Evolutionary conservation across 2,113 vertebrate genomes (phyloP), one percentile per base, ranked within the genome.

Genomic region (Bombycilla garrulus): DNA sequence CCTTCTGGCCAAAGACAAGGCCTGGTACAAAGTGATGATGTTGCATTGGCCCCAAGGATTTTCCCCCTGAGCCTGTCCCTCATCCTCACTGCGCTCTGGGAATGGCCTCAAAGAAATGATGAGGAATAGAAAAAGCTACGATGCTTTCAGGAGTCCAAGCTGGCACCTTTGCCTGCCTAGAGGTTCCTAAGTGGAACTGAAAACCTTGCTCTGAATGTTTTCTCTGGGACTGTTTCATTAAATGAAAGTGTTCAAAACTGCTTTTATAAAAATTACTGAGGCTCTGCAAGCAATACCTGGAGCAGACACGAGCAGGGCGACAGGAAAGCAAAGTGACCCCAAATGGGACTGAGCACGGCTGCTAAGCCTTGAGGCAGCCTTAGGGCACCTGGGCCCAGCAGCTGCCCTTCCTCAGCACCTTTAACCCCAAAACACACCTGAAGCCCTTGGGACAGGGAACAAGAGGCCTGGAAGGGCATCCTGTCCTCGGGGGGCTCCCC

Each of bases 171-270:
- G 5, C 38, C 28, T 69, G 88, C 79, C 33, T 31, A 35, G 54
- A 90, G 16, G 74, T 62, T 88, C 82, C 71, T 83, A 69, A 88
- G 53, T 22, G 35, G 50, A 70, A 12, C 0, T 57, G 54, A 65
- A 95, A 95, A 44, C 25, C 18, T 93, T 61, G 25, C 74, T 85
- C 58, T 71, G 23, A 80, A 73, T 95, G 82, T 94, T 97, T 97
- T 90, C 79, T 73, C 90, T 92, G 88, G 86, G 86, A 90, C 62
- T 3, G 24, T 61, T 94, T 90, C 76, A 44, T 57, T 73, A 83
- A 72, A 72, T n/a, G 9, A 10, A 87, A 90, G 50, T 2, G 18
- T n/a, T 92, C 88, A 94, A 91, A 86, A 62, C 20, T 10, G 42
- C 70, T 87, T 85, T 90, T 69, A 80, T 58, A 95, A 85, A 86